These are phyloP conservation scores for Pituophis catenifer DNA, from an alignment of 2,113 vertebrate genomes.

Conservation along the genomic window DNA sequence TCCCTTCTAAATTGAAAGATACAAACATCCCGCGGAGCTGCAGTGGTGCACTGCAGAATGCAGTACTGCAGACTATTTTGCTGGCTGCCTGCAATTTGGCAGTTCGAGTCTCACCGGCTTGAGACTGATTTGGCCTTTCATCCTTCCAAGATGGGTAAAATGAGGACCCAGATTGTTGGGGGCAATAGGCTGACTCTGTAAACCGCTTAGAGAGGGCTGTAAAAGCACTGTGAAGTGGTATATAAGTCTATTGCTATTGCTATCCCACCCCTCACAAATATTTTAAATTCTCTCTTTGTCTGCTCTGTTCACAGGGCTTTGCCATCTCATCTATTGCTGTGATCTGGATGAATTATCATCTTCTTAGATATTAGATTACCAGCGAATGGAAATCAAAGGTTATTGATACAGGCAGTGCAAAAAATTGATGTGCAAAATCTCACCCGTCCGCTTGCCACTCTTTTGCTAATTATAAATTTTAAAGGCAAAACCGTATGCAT, in stretches of 20 bases:
- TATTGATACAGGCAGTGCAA: neutral
- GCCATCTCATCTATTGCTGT: constrained; percentile 7
- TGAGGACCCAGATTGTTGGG: no score
- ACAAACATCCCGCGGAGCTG: neutral
- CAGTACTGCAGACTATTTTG: no score
- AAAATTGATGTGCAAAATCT: neutral
- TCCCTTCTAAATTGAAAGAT: neutral
- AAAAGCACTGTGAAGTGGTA: no score
- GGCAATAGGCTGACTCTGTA: no score
- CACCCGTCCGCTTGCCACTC: neutral
- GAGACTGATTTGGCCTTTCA: no score
- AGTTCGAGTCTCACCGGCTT: no score
- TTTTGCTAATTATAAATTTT: neutral
- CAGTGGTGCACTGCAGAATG: no score
- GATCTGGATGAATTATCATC: constrained; percentile 1
- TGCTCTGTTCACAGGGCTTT: neutral
- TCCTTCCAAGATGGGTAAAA: no score
- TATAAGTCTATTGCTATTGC: no score
- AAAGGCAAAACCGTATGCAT: neutral
- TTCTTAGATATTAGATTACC: neutral
- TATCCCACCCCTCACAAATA: neutral
- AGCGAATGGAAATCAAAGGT: neutral
- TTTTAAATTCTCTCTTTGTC: neutral
- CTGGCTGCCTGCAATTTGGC: neutral
- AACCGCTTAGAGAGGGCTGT: no score